Percentiles rank a stretch among this genome's conserved stretches.
Conservation (phyloP, 92 coral and sea anemone genomes). For the Heteractis magnifica region DNA sequence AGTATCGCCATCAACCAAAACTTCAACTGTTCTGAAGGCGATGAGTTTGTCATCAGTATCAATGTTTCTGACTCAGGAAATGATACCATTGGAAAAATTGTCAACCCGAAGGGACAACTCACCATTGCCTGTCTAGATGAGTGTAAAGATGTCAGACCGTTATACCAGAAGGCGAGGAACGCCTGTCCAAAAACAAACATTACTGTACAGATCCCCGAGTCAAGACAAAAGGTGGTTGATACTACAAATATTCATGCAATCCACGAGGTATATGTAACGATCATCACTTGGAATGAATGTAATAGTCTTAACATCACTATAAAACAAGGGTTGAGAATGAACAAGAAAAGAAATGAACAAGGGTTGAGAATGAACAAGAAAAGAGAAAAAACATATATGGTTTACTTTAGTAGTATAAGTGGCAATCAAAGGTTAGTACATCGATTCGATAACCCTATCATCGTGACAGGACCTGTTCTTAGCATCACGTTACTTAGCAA, state of each 20-base stretch:
- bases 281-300: neutral
- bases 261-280: neutral
- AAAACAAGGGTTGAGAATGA: neutral
- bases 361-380: neutral
- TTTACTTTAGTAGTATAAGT: neutral
- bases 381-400: neutral
- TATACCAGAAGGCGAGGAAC: conserved; percentile 8
- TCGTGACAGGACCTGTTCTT: neutral
- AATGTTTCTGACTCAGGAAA: conserved; percentile 26
- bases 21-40: conserved; percentile 14
- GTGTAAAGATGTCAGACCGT: neutral
- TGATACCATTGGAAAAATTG: neutral
- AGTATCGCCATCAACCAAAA: conserved; percentile 1
- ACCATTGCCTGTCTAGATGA: neutral
- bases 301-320: neutral
- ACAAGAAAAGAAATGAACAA: no score
- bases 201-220: neutral
- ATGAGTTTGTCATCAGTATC: conserved; percentile 11
- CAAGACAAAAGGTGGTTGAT: neutral
- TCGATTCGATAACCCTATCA: neutral
- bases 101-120: conserved; percentile 1
- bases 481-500: neutral
- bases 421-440: neutral
- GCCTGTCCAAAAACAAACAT: neutral
- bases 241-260: neutral